A percentile compares a stretch with the other conserved stretches of the same genome.
phyloP scores from a whole-genome alignment of 2,797 vertebrate species.

The Coendou prehensilis region DNA sequence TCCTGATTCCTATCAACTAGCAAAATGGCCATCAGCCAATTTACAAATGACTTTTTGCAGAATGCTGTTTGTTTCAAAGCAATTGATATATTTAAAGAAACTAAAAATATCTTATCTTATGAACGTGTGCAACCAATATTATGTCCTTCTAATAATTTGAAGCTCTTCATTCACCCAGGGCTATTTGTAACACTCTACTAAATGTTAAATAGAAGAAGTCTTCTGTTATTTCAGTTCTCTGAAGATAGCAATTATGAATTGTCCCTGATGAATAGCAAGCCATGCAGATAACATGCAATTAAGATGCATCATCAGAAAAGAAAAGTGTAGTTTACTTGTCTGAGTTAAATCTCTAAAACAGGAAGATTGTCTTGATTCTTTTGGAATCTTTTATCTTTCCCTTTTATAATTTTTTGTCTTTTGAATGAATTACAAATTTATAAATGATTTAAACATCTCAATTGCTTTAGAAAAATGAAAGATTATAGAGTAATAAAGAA shows the following conservation, averaged over 20 bases:
- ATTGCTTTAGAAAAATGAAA: slow-evolving; percentile 74
- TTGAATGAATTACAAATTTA: slow-evolving; percentile 67
- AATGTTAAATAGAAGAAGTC: slow-evolving; percentile 66
- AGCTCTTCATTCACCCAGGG: slow-evolving; percentile 50
- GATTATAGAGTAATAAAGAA: slow-evolving; percentile 24
- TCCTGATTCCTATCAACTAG: not conserved
- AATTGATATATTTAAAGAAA: slow-evolving; percentile 40
- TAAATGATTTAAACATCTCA: slow-evolving; percentile 74
- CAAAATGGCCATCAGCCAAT: not conserved
- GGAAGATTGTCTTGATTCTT: slow-evolving; percentile 75
- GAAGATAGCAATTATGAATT: slow-evolving; percentile 79
- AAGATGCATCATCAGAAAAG: slow-evolving; percentile 75
- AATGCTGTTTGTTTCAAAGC: slow-evolving; percentile 45
- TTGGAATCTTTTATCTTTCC: slow-evolving; percentile 62
- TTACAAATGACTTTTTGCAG: not conserved
- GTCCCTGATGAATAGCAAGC: slow-evolving; percentile 78
- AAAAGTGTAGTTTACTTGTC: slow-evolving; percentile 69
- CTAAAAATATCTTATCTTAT: slow-evolving; percentile 46
- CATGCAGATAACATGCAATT: slow-evolving; percentile 80
- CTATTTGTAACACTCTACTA: slow-evolving; percentile 73
- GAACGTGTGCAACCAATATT: slow-evolving; percentile 15
- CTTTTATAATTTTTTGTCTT: slow-evolving; percentile 26
- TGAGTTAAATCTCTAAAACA: slow-evolving; percentile 65
- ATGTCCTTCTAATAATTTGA: slow-evolving; percentile 41
- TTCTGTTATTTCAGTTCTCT: slow-evolving; percentile 70